Percentiles rank a stretch among this genome's conserved stretches.
These are phyloP conservation scores for Aythya baeri DNA, from an alignment of 2,113 vertebrate genomes.

Conservation along the genomic window DNA sequence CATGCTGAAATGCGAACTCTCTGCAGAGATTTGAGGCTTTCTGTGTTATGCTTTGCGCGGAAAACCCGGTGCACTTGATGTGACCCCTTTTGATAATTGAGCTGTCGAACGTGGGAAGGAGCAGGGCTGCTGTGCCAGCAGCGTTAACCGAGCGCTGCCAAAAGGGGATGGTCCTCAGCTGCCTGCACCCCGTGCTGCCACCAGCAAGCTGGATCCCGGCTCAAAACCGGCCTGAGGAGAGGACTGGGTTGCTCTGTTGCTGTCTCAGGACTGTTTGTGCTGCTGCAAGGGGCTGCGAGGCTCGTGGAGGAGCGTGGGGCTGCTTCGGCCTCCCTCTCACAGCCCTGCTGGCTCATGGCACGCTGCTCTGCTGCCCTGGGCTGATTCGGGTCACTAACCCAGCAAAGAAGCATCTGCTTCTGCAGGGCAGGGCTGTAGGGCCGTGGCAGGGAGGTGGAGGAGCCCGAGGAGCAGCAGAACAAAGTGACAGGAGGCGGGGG, in stretches of 20 bases:
- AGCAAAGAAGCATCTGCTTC: neutral
- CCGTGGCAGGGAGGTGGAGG: neutral
- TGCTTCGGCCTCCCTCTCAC: accelerated
- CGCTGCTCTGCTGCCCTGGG: neutral
- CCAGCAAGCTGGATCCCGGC: accelerated
- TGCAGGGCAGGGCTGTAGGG: neutral
- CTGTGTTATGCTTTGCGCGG: neutral
- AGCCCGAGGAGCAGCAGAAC: neutral
- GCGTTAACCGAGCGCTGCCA: neutral
- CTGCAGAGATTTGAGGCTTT: neutral
- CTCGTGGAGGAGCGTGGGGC: neutral
- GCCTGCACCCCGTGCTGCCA: neutral
- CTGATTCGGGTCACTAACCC: neutral
- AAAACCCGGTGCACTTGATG: slow-evolving; percentile 6
- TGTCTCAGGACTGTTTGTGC: accelerated
- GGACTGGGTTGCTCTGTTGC: neutral
- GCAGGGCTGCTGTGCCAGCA: neutral
- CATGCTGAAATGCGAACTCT: slow-evolving; percentile 5
- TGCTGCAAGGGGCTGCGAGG: neutral
- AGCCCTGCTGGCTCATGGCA: accelerated
- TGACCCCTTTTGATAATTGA: slow-evolving; percentile 20
- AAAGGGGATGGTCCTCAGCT: neutral
- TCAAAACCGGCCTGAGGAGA: neutral
- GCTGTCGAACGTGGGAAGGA: neutral
- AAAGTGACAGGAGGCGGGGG: too few relatives aligned